Base-by-base conservation (phyloP, 1,140 invertebrate genomes). In the Oreohelix idahoensis region DNA sequence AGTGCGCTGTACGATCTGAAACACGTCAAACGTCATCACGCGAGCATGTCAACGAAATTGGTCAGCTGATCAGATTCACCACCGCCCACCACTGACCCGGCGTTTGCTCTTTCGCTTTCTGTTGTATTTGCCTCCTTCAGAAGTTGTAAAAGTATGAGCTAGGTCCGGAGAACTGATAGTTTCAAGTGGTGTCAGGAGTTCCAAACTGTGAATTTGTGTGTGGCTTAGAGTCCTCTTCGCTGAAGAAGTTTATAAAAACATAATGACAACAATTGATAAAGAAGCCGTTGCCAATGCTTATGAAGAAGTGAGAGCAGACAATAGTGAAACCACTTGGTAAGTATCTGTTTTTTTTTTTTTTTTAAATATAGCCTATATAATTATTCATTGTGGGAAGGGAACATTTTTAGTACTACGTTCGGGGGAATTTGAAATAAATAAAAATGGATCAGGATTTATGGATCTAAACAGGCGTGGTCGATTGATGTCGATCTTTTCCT, bases 251-350 rank as follows among this genome's bases (percentile, higher is more conserved):
- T 58, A 23, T 4, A 58, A 58, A 42, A n/a, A 23, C 70, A 87
- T 84, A 51, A 77, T 84, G 70, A 80, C 82, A 17, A 83, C 81
- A 71, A 80, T 71, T 39, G 84, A 88, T 49, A 86, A 85, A 80
- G 32, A 85, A 23, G 38, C 53, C 35, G 75, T 86, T 32, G 11
- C 49, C 17, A 81, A 83, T 10, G 86, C 83, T 17, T 87, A 86
- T 49, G 78, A 85, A 63, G 86, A 86, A 38, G 86, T 87, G 13
- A 79, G 86, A 80, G 84, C 78, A 29, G 85, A 88, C 53, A 66
- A 45, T 17, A 79, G 78, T 15, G 82, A 85, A 0, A 86, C 81
- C 5, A 87, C 82, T 17, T 88, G 86, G 86, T 86, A 70, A 86
- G 86, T 83, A 49, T 20, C 17, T 15, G 5, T 58, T 58, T 20